A percentile compares a stretch with the other conserved stretches of the same genome.
Conservation (phyloP, 1,140 invertebrate genomes). For the Cotesia vestalis region DNA sequence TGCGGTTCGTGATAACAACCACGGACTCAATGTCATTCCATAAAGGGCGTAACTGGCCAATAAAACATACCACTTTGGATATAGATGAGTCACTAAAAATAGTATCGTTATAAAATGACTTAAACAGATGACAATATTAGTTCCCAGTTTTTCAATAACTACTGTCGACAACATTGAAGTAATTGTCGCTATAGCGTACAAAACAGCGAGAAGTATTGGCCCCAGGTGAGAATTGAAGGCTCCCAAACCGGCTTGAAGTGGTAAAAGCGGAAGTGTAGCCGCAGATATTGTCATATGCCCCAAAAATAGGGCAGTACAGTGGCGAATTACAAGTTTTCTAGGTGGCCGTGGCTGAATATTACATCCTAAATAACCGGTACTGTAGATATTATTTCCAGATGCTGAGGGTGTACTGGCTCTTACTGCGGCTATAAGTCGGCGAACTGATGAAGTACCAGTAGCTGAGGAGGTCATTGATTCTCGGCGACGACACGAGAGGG, state of each 20-base stretch:
- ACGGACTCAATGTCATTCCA: conserved; percentile 68
- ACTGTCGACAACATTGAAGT: conserved; percentile 67
- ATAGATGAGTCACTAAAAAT: conserved; percentile 70
- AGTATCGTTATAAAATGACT: conserved; percentile 66
- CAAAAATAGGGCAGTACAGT: conserved; percentile 69
- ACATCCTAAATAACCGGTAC: too few species aligned
- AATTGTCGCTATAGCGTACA: conserved; percentile 67
- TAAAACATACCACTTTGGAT: conserved; percentile 71
- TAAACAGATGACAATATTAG: conserved; percentile 64
- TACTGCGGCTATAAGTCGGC: conserved; percentile 72
- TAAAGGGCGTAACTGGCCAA: conserved; percentile 70
- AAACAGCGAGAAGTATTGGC: conserved; percentile 65
- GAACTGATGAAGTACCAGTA: conserved; percentile 72
- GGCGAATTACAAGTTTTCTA: conserved; percentile 64
- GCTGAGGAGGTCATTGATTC: conserved; percentile 75
- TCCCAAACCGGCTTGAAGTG: conserved; percentile 66
- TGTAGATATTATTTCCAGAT: too few species aligned
- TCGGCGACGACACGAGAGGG: conserved; percentile 63
- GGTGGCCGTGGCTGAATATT: conserved; percentile 56
- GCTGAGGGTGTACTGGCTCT: conserved; percentile 61
- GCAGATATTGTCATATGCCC: conserved; percentile 71
- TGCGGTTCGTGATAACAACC: conserved; percentile 68
- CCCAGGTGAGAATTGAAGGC: conserved; percentile 63
- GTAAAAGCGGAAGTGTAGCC: conserved; percentile 71
- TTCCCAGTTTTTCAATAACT: conserved; percentile 67